A percentile compares a stretch with the other conserved stretches of the same genome.
Conservation (phyloP, 2,888 invertebrate genomes). For the Axea sp. region DNA sequence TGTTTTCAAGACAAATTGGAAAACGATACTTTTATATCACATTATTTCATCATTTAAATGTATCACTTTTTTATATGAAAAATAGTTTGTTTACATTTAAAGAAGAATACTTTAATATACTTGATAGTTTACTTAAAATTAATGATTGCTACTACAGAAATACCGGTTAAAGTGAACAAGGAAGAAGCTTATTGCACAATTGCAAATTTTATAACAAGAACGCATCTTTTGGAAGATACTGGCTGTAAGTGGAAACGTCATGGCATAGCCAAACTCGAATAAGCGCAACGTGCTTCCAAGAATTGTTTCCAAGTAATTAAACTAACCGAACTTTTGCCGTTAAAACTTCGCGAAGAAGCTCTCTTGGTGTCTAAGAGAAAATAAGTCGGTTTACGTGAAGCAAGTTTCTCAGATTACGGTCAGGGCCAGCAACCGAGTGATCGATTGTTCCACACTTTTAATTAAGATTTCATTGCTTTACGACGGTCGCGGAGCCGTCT, state of each 20-base stretch:
- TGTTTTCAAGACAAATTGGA: too few species aligned
- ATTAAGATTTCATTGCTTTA: constrained; percentile 13
- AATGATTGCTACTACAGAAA: too few species aligned
- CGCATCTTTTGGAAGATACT: constrained; percentile 26
- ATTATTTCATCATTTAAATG: too few species aligned
- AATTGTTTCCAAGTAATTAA: constrained; percentile 79
- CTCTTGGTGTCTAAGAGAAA: constrained; percentile 29
- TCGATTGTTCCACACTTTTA: constrained; percentile 29
- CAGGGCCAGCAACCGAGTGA: constrained; percentile 61
- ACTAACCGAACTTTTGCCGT: constrained; percentile 76
- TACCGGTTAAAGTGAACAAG: constrained; percentile 32
- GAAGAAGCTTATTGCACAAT: constrained; percentile 39
- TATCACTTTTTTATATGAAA: too few species aligned
- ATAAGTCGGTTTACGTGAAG: constrained; percentile 63
- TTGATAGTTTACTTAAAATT: too few species aligned
- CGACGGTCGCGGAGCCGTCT: too few species aligned
- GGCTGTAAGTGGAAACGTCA: constrained; percentile 40
- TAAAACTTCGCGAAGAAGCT: constrained; percentile 70
- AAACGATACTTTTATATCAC: too few species aligned
- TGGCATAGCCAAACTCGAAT: constrained; percentile 35
- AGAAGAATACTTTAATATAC: too few species aligned
- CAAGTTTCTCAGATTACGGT: constrained; percentile 66
- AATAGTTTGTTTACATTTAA: too few species aligned
- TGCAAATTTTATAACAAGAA: constrained; percentile 31
- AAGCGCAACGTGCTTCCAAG: constrained; percentile 54